A percentile compares a stretch with the other conserved stretches of the same genome.
Evolutionary conservation across 2,113 vertebrate species (phyloP).

Genomic region (Colaptes auratus): DNA sequence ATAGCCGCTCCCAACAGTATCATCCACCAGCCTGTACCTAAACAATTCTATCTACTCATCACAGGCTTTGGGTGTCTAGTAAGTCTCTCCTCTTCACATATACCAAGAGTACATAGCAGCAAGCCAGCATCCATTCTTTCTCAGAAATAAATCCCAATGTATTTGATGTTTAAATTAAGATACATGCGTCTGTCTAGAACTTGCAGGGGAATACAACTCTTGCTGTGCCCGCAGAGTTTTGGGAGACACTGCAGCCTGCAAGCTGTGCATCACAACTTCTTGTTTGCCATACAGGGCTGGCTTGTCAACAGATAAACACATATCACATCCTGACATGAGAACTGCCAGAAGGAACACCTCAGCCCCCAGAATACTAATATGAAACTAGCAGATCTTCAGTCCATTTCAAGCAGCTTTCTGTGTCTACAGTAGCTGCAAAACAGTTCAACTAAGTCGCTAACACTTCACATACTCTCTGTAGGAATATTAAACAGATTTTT

Average conservation of each 20-base stretch:
- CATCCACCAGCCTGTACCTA: not conserved
- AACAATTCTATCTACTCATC: not conserved
- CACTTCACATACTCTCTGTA: not conserved
- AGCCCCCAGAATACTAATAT: not conserved
- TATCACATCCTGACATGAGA: not conserved
- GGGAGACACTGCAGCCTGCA: not conserved
- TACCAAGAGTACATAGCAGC: not conserved
- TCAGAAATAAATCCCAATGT: not conserved
- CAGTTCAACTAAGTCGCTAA: not conserved
- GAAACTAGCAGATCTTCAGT: not conserved
- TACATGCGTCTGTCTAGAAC: rapidly evolving
- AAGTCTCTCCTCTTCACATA: not conserved
- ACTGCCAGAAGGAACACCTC: not conserved
- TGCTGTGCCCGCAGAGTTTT: not conserved
- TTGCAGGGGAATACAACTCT: not conserved
- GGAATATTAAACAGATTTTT: slow-evolving; percentile 50
- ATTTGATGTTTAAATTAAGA: not conserved
- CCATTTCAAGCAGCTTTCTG: not conserved
- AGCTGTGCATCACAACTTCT: not conserved
- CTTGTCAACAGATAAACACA: slow-evolving; percentile 5
- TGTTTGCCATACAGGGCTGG: rapidly evolving
- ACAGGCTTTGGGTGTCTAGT: not conserved
- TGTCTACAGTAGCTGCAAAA: not conserved
- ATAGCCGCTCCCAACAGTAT: no score
- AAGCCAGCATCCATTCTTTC: not conserved